These are phyloP conservation scores for Lepidothrix coronata DNA, from an alignment of 2,113 vertebrate species.

Conservation along the genomic window DNA sequence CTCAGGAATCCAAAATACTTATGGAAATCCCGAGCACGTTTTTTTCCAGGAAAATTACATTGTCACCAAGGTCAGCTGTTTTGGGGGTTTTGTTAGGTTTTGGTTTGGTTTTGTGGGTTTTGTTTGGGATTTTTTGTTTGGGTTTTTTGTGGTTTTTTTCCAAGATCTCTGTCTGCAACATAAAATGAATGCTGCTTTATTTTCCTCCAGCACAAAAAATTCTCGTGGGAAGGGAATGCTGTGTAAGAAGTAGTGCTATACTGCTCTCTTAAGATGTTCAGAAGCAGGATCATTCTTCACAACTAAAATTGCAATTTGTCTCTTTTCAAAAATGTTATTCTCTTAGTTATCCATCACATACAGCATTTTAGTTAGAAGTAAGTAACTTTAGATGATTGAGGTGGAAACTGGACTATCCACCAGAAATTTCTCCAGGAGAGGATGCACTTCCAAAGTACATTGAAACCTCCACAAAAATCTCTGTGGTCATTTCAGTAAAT, in stretches of 20 bases:
- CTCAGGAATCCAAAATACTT: not conserved
- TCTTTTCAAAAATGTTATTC: not conserved
- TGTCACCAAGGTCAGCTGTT: not conserved
- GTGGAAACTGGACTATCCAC: not conserved
- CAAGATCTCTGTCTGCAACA: not conserved
- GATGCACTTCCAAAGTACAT: not conserved
- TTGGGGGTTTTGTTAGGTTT: not conserved
- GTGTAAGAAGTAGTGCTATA: not conserved
- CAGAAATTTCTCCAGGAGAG: not conserved
- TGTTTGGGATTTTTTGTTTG: not conserved
- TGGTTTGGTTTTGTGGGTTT: not conserved
- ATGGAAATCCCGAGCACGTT: not conserved
- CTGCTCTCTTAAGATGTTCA: not conserved
- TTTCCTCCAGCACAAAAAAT: not conserved
- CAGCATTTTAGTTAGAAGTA: not conserved
- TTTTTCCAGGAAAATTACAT: not conserved
- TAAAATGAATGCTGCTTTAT: not conserved
- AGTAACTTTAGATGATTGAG: not conserved
- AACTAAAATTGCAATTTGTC: not conserved
- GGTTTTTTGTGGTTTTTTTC: not conserved
- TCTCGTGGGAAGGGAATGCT: not conserved
- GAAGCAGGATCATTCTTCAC: not conserved
- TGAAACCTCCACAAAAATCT: not conserved
- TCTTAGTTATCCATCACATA: not conserved
- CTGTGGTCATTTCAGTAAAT: not conserved